Conservation (phyloP, 2,888 invertebrate species). For the Chrysotoxum bicinctum region DNA sequence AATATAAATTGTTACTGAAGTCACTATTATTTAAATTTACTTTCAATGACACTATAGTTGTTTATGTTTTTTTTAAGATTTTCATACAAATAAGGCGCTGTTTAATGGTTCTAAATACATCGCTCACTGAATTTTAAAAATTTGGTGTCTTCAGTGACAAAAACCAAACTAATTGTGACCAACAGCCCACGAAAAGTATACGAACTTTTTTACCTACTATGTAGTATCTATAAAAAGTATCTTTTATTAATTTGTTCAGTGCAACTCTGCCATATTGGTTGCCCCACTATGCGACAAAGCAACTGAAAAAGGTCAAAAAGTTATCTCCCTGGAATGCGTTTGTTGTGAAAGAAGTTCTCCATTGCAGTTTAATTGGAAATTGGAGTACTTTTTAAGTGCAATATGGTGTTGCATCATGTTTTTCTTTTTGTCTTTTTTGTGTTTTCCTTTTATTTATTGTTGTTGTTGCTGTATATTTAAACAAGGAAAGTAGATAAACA, state of each 20-base stretch:
- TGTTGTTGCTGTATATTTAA: conserved; percentile 21
- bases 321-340: conserved; percentile 57
- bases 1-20: too few relatives aligned
- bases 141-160: too few relatives aligned
- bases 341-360: conserved; percentile 48
- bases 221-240: not conserved
- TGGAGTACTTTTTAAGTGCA: conserved; percentile 58
- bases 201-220: too few relatives aligned
- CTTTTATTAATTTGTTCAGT: not conserved
- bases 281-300: not conserved
- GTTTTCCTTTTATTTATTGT: not conserved
- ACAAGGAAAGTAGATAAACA: not conserved
- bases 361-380: conserved; percentile 29
- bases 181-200: too few relatives aligned
- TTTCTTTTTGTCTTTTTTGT: conserved; percentile 3
- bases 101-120: too few relatives aligned
- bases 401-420: conserved; percentile 55
- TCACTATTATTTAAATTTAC: too few relatives aligned
- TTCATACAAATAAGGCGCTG: too few relatives aligned
- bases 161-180: too few relatives aligned
- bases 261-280: not conserved
- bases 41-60: too few relatives aligned
- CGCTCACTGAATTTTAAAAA: too few relatives aligned
- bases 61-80: too few relatives aligned
- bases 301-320: conserved; percentile 50